phyloP scores from a whole-genome alignment of 2,888 invertebrate species.

The Amblyteles armatorius region DNA sequence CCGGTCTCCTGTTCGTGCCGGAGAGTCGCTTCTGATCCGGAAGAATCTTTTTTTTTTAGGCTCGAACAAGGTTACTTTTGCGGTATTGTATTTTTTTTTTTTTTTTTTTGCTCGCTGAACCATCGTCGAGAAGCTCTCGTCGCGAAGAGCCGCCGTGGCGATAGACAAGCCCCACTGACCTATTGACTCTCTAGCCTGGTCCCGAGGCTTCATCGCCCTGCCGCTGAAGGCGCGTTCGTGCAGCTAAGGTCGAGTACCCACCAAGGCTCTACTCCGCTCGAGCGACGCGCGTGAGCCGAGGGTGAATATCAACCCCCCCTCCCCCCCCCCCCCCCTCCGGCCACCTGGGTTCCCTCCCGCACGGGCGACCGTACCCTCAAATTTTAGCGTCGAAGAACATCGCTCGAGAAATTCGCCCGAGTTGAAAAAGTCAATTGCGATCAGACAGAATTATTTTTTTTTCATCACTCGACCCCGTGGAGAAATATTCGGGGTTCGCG shows the following conservation, averaged over 20 bases:
- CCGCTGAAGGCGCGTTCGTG: slow-evolving; percentile 73
- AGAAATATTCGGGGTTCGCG: not conserved
- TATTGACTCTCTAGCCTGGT: slow-evolving; percentile 80
- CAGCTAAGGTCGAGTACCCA: slow-evolving; percentile 74
- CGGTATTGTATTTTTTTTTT: not conserved
- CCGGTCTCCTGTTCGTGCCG: not conserved
- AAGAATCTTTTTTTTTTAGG: not conserved
- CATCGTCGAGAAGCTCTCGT: slow-evolving; percentile 45
- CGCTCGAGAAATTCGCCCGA: not conserved
- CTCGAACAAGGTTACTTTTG: not conserved
- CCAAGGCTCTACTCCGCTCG: slow-evolving; percentile 47
- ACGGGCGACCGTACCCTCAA: not conserved
- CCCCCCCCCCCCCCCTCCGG: not conserved
- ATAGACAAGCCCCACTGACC: slow-evolving; percentile 80
- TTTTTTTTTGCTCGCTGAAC: slow-evolving; percentile 33
- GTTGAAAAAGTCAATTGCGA: slow-evolving; percentile 9
- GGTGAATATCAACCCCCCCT: slow-evolving; percentile 4
- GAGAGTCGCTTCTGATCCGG: not conserved
- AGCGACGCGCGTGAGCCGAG: slow-evolving; percentile 14
- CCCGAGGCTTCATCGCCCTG: slow-evolving; percentile 71
- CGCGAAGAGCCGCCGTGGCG: slow-evolving; percentile 58
- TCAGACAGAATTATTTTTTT: not conserved
- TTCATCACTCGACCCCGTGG: not conserved
- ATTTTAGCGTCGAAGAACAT: not conserved
- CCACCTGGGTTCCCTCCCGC: not conserved